Evolutionary conservation across 2,888 invertebrate species (phyloP), one percentile per base, ranked within the genome.

Genomic region (Drosophila paranaensis): DNA sequence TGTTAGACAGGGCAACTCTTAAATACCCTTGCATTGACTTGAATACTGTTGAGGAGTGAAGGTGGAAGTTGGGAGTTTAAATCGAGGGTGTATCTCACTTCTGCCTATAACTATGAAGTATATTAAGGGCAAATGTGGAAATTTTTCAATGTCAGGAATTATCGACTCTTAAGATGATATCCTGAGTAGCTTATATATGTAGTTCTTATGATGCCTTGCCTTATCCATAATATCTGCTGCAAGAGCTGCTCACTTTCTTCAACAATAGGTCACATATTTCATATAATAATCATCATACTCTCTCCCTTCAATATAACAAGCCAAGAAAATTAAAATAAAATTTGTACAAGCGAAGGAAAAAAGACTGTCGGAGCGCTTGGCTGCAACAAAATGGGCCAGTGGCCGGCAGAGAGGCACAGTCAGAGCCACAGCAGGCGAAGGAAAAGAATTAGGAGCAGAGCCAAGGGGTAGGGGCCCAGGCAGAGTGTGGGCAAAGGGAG

Each of bases 311-410:
- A 35, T 8, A 40, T 39, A 25, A 8, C 6, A 55, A 74, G 51
- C 50, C 48, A 58, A 57, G 63, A 72, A 71, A 78, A 84, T 77
- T 76, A 73, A 82, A 73, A 82, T 76, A 80, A 82, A 71, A 83
- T 77, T 82, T 81, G 73, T 77, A 63, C 62, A 64, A 48, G 46
- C 53, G 43, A 57, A 58, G 4, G 40, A 39, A 16, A 27, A 50
- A 42, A 57, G 14, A 57, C 50, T 61, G 43, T 48, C 61, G 50
- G 60, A 55, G 14, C 37, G 20, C 30, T 42, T 43, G 56, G 65
- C 60, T 65, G 77, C 77, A 77, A 61, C 71, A 72, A 75, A 80
- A 71, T 71, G 70, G 67, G 67, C 69, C 75, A 75, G 25, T 61
- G 67, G 60, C 46, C 46, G 35, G 50, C 45, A 50, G 35, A 56